Evolutionary conservation across 2,113 vertebrate species (phyloP).

Genomic region (Indicator maculatus): DNA sequence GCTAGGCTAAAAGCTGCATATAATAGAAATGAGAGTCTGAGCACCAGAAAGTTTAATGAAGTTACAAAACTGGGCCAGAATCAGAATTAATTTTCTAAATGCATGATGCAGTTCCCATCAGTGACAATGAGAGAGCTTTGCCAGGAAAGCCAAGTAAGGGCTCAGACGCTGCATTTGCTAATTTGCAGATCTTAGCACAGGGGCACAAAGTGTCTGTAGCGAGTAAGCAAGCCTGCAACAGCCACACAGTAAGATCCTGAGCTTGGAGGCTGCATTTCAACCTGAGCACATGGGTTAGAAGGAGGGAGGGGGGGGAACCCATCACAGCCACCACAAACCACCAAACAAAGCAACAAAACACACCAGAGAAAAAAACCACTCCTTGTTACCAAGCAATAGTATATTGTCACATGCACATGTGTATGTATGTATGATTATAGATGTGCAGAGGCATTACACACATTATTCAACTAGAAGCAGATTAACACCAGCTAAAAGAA

Average conservation of each 20-base stretch:
- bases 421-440: neutral
- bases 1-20: neutral
- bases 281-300: fast-evolving
- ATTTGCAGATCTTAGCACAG: neutral
- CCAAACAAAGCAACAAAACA: neutral
- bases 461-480: neutral
- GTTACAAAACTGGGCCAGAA: neutral
- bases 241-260: neutral
- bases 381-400: neutral
- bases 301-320: no score
- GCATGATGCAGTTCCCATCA: neutral
- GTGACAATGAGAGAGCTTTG: neutral
- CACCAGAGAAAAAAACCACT: neutral
- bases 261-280: neutral
- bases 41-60: neutral
- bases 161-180: neutral
- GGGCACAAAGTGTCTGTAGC: neutral
- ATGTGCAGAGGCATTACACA: neutral
- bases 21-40: neutral
- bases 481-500: neutral
- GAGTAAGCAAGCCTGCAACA: neutral
- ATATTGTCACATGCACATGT: neutral
- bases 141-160: neutral
- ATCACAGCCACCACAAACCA: no score
- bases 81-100: neutral